Conservation (phyloP, 2,888 invertebrate genomes). For the Drosophila quasianomalipes region DNA sequence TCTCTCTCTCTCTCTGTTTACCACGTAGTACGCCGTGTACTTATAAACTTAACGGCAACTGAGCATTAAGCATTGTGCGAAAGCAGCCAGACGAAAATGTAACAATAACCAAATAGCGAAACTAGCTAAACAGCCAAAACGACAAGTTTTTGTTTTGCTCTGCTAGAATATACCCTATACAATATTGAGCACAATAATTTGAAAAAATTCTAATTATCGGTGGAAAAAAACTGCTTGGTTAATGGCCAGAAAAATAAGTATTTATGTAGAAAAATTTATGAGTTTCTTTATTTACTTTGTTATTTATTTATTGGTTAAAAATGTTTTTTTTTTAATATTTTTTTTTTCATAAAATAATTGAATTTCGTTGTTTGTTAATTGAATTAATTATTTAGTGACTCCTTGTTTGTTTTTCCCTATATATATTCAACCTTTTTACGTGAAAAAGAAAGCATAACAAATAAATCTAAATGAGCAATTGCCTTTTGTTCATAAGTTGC, state of each 20-base stretch:
- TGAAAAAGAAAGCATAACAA: neutral
- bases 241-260: neutral
- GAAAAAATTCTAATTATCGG: neutral
- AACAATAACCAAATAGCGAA: constrained; percentile 42
- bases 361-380: neutral
- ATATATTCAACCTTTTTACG: neutral
- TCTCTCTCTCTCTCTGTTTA: neutral
- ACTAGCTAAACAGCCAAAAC: constrained; percentile 21
- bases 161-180: constrained; percentile 13
- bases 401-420: neutral
- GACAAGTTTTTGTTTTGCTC: neutral
- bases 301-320: neutral
- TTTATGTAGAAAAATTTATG: neutral
- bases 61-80: constrained; percentile 14
- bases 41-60: constrained; percentile 51
- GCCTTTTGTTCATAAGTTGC: neutral
- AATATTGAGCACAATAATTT: neutral
- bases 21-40: constrained; percentile 28
- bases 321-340: too few relatives aligned
- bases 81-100: constrained; percentile 23
- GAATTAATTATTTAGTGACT: neutral
- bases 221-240: neutral
- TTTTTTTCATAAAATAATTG: neutral
- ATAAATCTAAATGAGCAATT: neutral
- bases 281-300: neutral